Conservation (phyloP, 2,797 vertebrate species). For the Calcarius lapponicus region DNA sequence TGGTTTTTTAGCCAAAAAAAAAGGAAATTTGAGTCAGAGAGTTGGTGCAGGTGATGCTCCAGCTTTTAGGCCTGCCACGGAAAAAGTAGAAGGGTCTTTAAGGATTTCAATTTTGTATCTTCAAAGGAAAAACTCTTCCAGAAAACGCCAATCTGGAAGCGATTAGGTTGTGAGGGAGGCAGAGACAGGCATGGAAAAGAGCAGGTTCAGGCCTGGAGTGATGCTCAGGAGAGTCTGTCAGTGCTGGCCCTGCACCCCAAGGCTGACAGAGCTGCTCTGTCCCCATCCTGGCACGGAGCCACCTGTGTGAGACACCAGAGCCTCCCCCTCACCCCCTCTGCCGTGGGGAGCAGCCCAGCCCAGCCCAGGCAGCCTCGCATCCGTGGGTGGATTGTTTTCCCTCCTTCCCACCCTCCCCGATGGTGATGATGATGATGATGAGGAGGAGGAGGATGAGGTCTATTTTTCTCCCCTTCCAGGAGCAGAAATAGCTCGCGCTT, state of each 20-base stretch:
- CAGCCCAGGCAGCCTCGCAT: background rate
- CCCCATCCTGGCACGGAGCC: background rate
- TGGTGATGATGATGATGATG: background rate
- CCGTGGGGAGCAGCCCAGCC: background rate
- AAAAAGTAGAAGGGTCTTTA: background rate
- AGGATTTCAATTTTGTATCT: background rate
- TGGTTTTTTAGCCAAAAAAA: background rate
- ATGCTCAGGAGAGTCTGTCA: rapidly evolving
- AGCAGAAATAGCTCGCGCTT: conserved; percentile 51
- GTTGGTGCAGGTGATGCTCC: background rate
- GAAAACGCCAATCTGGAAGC: background rate
- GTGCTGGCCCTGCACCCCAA: background rate
- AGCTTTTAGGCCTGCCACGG: background rate
- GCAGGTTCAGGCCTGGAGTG: background rate
- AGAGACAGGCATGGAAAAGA: background rate
- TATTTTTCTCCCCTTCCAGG: conserved; percentile 43
- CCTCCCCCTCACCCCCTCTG: background rate
- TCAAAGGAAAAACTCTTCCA: background rate
- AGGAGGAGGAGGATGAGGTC: background rate
- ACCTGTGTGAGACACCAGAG: background rate
- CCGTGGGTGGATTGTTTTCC: conserved; percentile 10
- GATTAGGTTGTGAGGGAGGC: background rate
- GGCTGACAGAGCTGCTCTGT: background rate
- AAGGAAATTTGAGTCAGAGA: background rate
- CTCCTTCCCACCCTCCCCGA: conserved; percentile 15